Evolutionary conservation across 2,888 invertebrate species (phyloP).

Genomic region (Drosophila robusta): DNA sequence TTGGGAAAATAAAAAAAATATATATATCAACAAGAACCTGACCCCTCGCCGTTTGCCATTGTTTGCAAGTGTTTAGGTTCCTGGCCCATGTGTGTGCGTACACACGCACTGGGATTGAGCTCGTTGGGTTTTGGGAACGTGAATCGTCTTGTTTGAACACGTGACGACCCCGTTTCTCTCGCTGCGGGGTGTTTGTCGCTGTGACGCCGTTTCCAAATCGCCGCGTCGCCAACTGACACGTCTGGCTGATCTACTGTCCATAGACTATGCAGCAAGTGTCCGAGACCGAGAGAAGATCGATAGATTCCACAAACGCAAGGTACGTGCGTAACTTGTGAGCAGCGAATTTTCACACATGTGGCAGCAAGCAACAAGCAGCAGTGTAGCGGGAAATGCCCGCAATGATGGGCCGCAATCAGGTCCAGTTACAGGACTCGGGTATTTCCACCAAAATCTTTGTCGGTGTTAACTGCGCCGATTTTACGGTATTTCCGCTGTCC

Average conservation of each 20-base stretch:
- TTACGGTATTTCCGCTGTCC: conserved; percentile 70
- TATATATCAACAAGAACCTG: conserved; percentile 68
- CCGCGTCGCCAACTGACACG: conserved; percentile 60
- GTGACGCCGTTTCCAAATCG: conserved; percentile 52
- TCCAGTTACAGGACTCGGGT: conserved; percentile 62
- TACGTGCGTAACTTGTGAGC: conserved; percentile 60
- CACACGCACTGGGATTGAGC: conserved; percentile 38
- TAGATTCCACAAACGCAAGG: not conserved
- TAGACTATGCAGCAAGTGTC: conserved; percentile 47
- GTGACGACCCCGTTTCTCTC: conserved; percentile 74
- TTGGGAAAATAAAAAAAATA: conserved; percentile 31
- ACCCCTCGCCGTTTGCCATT: conserved; percentile 62
- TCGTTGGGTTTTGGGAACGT: conserved; percentile 28
- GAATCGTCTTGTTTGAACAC: conserved; percentile 70
- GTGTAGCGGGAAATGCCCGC: conserved; percentile 50
- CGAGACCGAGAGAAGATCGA: conserved; percentile 1
- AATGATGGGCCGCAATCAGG: conserved; percentile 45
- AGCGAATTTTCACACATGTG: conserved; percentile 70
- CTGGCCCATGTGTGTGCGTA: conserved; percentile 53
- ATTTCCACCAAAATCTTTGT: conserved; percentile 36
- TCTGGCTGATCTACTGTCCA: conserved; percentile 32
- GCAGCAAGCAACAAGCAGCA: conserved; percentile 1
- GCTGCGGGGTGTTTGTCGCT: conserved; percentile 58
- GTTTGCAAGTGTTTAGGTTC: conserved; percentile 56
- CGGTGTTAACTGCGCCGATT: conserved; percentile 52